phyloP scores from a whole-genome alignment of 2,888 invertebrate species.

The Chrysina gloriosa region DNA sequence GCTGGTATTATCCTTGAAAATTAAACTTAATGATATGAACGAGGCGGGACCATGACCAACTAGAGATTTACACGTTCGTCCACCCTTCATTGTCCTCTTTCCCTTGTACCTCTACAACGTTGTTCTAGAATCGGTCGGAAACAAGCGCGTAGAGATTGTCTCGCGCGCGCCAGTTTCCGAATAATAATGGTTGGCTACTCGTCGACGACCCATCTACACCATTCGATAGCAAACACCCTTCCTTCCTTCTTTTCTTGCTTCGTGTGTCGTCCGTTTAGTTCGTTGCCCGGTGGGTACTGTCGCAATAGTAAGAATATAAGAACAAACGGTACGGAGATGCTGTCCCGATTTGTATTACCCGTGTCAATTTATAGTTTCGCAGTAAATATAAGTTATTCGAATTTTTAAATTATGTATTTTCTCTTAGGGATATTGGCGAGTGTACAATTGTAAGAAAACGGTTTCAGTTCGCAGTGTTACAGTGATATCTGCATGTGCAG shows the following conservation, averaged over 20 bases:
- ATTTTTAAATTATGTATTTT: constrained; percentile 26
- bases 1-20: constrained; percentile 20
- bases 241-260: constrained; percentile 38
- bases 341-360: constrained; percentile 36
- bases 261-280: constrained; percentile 37
- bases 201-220: constrained; percentile 37
- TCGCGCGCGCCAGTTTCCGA: constrained; percentile 37
- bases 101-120: constrained; percentile 32
- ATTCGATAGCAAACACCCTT: constrained; percentile 37
- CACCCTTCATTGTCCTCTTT: constrained; percentile 35
- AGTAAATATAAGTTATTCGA: constrained; percentile 21
- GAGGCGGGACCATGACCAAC: constrained; percentile 24
- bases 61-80: constrained; percentile 38
- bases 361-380: constrained; percentile 32
- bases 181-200: constrained; percentile 38
- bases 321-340: constrained; percentile 38
- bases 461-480: constrained; percentile 28
- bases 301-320: constrained; percentile 36
- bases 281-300: constrained; percentile 37
- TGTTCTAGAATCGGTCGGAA: constrained; percentile 36
- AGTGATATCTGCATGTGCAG: constrained; percentile 30
- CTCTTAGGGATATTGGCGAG: not conserved
- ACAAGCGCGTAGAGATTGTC: constrained; percentile 34
- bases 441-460: constrained; percentile 8
- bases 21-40: constrained; percentile 30